Conservation (phyloP, 2,113 vertebrate genomes). For the Neoarius graeffei region DNA sequence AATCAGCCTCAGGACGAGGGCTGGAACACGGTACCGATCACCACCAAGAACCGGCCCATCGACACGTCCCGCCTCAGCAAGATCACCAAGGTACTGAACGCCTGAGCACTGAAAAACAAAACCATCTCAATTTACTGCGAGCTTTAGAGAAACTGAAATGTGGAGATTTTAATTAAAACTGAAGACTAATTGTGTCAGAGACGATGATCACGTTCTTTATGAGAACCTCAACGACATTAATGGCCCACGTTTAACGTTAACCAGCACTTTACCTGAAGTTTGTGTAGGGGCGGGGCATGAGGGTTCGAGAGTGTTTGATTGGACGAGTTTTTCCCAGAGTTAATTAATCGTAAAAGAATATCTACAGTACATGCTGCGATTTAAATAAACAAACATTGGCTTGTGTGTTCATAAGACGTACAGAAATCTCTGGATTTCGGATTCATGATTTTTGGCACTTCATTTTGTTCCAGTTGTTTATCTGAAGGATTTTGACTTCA, state of each 20-base stretch:
- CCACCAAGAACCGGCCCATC: slow-evolving; percentile 88
- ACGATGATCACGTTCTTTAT: neutral
- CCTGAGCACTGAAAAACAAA: neutral
- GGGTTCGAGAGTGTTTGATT: neutral
- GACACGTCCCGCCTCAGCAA: slow-evolving; percentile 89
- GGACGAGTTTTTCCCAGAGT: neutral
- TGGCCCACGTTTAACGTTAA: neutral
- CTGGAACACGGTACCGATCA: slow-evolving; percentile 96
- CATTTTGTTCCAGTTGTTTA: too few relatives aligned
- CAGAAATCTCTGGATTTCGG: too few relatives aligned
- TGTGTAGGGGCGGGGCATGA: neutral
- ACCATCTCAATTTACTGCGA: neutral
- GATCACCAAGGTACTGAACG: slow-evolving; percentile 87
- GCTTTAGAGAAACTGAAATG: too few relatives aligned
- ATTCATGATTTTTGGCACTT: too few relatives aligned
- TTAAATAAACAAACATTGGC: too few relatives aligned
- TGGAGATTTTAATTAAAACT: too few relatives aligned
- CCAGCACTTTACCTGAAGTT: neutral
- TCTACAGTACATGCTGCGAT: too few relatives aligned
- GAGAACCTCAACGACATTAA: neutral
- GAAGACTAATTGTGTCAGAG: neutral
- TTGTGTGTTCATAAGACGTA: too few relatives aligned
- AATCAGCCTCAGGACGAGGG: slow-evolving; percentile 87
- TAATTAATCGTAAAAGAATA: too few relatives aligned
- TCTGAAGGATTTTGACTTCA: too few relatives aligned